Evolutionary conservation across 1,140 invertebrate species (phyloP).

Genomic region (Dendroctonus ponderosae): DNA sequence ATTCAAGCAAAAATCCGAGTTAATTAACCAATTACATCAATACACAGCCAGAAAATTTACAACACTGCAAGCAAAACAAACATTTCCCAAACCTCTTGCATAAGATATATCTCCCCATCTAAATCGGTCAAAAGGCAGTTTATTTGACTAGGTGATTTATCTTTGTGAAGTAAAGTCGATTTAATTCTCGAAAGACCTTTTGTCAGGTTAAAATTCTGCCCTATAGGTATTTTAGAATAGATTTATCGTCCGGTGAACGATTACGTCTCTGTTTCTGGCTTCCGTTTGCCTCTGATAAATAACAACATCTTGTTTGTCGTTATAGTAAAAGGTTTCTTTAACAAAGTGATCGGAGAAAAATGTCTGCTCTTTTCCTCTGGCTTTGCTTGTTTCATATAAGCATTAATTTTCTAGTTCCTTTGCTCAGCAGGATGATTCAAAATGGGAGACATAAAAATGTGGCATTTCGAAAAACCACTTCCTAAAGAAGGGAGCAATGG

Average conservation of each 20-base stretch:
- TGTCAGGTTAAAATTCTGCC: conserved; percentile 21
- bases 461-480: too few species aligned
- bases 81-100: conserved; percentile 6
- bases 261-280: neutral
- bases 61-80: conserved; percentile 3
- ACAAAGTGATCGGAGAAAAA: neutral
- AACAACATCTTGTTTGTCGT: neutral
- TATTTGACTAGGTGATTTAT: conserved; percentile 19
- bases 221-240: conserved; percentile 19
- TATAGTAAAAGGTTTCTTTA: neutral
- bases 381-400: too few species aligned
- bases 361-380: too few species aligned
- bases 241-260: conserved; percentile 12
- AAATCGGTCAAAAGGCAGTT: conserved; percentile 11
- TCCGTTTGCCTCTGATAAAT: conserved; percentile 3
- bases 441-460: too few species aligned
- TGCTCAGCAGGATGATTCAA: too few species aligned
- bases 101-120: conserved; percentile 7
- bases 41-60: conserved; percentile 2
- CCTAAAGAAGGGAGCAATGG: too few species aligned
- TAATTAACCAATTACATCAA: neutral
- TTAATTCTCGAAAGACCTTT: conserved; percentile 25
- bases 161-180: conserved; percentile 13
- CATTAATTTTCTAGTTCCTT: too few species aligned
- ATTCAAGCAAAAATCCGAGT: too few species aligned